Evolutionary conservation across 2,113 vertebrate genomes (phyloP).

Genomic region (Cnemophilus loriae): DNA sequence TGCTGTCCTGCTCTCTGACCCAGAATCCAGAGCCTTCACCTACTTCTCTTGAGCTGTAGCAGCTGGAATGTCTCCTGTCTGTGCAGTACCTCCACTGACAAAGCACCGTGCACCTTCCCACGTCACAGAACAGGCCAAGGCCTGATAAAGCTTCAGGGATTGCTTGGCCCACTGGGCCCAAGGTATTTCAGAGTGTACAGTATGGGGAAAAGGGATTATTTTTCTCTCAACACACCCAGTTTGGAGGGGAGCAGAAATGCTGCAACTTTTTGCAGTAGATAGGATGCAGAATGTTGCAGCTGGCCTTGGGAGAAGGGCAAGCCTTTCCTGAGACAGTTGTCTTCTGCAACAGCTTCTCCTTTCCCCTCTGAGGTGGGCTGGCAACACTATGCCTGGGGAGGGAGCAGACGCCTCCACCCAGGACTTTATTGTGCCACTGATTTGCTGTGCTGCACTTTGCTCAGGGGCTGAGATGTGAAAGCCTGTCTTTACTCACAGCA

Average conservation of each 20-base stretch:
- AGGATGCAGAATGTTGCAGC: accelerated
- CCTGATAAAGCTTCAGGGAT: neutral
- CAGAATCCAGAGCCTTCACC: neutral
- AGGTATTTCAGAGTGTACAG: neutral
- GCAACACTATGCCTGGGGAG: neutral
- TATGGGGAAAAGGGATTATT: neutral
- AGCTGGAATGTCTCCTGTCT: neutral
- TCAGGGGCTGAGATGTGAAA: neutral
- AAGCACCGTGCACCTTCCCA: neutral
- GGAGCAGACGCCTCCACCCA: neutral
- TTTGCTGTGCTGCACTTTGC: neutral
- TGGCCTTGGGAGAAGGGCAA: neutral
- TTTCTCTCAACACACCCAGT: neutral
- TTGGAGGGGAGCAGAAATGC: neutral
- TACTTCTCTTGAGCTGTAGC: neutral
- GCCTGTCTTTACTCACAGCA: neutral
- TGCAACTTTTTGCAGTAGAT: neutral
- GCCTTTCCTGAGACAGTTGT: neutral
- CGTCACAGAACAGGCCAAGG: neutral
- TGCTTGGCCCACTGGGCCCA: neutral
- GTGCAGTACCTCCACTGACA: neutral
- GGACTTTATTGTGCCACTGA: neutral
- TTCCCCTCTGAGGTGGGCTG: neutral
- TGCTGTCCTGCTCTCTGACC: neutral
- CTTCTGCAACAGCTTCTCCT: neutral